Evolutionary conservation across 2,888 invertebrate genomes (phyloP), one percentile per base, ranked within the genome.

Genomic region (Empis livida): DNA sequence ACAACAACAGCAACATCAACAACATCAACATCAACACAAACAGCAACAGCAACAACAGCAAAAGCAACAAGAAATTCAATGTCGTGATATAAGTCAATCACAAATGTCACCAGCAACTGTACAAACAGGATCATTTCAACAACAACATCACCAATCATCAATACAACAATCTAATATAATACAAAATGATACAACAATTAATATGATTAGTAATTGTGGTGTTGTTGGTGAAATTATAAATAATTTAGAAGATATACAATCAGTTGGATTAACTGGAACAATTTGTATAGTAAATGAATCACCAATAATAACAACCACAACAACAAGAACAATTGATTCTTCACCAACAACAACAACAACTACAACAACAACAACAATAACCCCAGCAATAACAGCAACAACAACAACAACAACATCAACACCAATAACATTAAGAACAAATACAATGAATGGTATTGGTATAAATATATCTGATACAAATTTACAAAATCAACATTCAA

Each of bases 71-170:
- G 75, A 74, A 59, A 73, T 75, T 44, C 75, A 76, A 57, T 75
- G 75, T 49, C 71, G 72, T 43, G 73, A 75, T 51, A 71, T 75
- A 3, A 73, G 72, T 46, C 75, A 74, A 56, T 74, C 74, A 0
- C 74, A 74, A 61, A 68, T 73, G 65, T 74, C 74, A 8, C 73
- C 74, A 4, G 69, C 67, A 35, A 14, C 35, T 14, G 11, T 14
- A 40, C 15, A 13, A 9, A n/a, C 42, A 16, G 16, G 10, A 38
- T n/a, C 16, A 15, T 17, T 11, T 15, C 8, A n/a, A 14, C 44
- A 30, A 15, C 46, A 37, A n/a, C 50, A 10, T 31, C 44, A 23
- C 32, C 23, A 15, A 31, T 17, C 11, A 30, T 4, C 45, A 35
- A 8, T 9, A 14, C 23, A n/a, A 2, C 39, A 42, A 35, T n/a